Conservation (phyloP, 1,140 invertebrate genomes). For the Drosophila sturtevanti region DNA sequence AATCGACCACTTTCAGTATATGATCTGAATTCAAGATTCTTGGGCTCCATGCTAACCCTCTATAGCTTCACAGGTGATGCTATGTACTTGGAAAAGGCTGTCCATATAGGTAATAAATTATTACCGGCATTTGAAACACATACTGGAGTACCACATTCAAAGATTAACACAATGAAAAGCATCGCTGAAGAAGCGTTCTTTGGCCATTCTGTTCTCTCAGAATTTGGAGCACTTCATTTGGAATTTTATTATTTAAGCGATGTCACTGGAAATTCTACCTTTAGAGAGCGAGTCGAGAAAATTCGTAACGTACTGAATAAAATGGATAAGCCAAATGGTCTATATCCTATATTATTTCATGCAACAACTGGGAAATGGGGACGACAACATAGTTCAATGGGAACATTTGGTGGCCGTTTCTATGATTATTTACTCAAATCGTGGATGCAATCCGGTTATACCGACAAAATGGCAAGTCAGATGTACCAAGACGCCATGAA, state of each 20-base stretch:
- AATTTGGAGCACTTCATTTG: conserved; percentile 97
- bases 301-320: conserved; percentile 91
- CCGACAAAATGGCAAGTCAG: conserved; percentile 90
- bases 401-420: conserved; percentile 97
- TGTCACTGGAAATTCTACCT: conserved; percentile 95
- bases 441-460: conserved; percentile 93
- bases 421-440: conserved; percentile 99
- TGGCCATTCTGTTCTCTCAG: conserved; percentile 96
- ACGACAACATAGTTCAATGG: conserved; percentile 88
- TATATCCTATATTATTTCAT: conserved; percentile 98
- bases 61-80: conserved; percentile 97
- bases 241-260: conserved; percentile 98
- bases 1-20: conserved; percentile 97
- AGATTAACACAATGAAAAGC: conserved; percentile 87
- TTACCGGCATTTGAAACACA: conserved; percentile 98
- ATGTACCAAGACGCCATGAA: conserved; percentile 97
- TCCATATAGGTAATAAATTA: conserved; percentile 94
- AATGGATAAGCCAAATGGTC: conserved; percentile 93
- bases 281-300: conserved; percentile 91
- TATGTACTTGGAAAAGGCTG: conserved; percentile 96
- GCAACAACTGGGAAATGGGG: conserved; percentile 97
- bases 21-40: conserved; percentile 98
- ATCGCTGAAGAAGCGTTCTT: conserved; percentile 95
- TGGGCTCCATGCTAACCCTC: conserved; percentile 95
- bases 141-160: conserved; percentile 96